Conservation (phyloP, 2,888 invertebrate species). For the Drosophila pseudotalamancana region DNA sequence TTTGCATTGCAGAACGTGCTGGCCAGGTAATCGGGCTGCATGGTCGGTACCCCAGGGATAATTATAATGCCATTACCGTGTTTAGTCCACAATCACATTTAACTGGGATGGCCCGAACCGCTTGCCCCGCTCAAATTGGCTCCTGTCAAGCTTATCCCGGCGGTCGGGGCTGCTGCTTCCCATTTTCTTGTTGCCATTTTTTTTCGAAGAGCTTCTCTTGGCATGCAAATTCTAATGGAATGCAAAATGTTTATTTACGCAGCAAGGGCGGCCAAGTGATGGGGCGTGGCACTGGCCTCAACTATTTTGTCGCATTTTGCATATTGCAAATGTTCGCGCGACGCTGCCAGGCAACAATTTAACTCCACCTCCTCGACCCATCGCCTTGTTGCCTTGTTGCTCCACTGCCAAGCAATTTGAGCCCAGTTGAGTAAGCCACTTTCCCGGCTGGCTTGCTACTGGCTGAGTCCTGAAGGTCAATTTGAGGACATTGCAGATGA, state of each 20-base stretch:
- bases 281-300: constrained; percentile 51
- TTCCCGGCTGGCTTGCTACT: constrained; percentile 19
- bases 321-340: constrained; percentile 63
- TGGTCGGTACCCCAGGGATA: constrained; percentile 55
- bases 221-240: constrained; percentile 71
- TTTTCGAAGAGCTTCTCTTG: constrained; percentile 23
- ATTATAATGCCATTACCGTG: constrained; percentile 80
- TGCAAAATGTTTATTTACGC: constrained; percentile 78
- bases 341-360: constrained; percentile 40
- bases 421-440: constrained; percentile 35
- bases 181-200: not conserved
- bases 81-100: constrained; percentile 76
- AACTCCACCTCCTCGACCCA: constrained; percentile 7
- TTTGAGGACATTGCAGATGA: constrained; percentile 45
- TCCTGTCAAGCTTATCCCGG: constrained; percentile 47
- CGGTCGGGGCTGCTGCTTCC: constrained; percentile 2
- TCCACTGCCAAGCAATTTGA: constrained; percentile 51
- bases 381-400: constrained; percentile 3
- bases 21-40: constrained; percentile 28
- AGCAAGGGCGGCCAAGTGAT: constrained; percentile 46
- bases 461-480: constrained; percentile 49
- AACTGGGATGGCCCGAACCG: constrained; percentile 26
- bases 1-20: constrained; percentile 64
- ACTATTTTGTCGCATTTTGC: constrained; percentile 74
- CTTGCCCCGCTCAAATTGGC: constrained; percentile 60